Base-by-base conservation (phyloP, 1,140 invertebrate genomes). In the Trichogramma pretiosum region DNA sequence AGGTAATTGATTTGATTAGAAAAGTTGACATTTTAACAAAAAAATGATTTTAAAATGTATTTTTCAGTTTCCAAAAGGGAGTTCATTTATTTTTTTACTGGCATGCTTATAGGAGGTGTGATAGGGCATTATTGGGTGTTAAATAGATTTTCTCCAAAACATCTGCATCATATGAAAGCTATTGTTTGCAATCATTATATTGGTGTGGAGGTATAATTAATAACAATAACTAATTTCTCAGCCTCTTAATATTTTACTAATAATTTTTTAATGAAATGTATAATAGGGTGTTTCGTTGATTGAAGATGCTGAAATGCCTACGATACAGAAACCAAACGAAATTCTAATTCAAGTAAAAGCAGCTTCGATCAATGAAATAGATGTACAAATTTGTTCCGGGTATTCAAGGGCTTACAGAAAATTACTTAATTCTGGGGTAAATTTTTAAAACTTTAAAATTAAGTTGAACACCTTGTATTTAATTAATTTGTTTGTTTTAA, bases 311-410 rank as follows among this genome's bases (percentile, higher is more conserved):
- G 67, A 74, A 51, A 71, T 77, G 45, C 80, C 79, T 26, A 65
- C 59, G 22, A 72, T 78, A 30, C 64, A 72, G 52, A 64, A 59
- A n/a, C 69, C 76, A 2, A 73, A 82, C 52, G 76, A 84, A 55
- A 60, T 85, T 39, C 55, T 84, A 38, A 73, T 85, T 34, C 76
- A 80, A 71, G 81, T 85, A 2, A 77, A 77, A 59, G 79, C 81
- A 24, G 74, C 76, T 8, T 77, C 80, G 5, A 62, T 85, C 35
- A 78, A 83, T 54, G 60, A 74, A 37, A 62, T 83, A n/a, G 83
- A 85, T 61, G 63, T 76, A 28, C 74, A 77, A 62, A 78, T 85
- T 56, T 77, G 77, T 52, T 61, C 55, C 30, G 82, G 82, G 13
- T 83, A 84, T 56, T 79, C 77, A 0, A 73, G 66, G 56, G 63